Base-by-base conservation (phyloP, 2,888 invertebrate genomes). In the Gisinianus flammeolus region DNA sequence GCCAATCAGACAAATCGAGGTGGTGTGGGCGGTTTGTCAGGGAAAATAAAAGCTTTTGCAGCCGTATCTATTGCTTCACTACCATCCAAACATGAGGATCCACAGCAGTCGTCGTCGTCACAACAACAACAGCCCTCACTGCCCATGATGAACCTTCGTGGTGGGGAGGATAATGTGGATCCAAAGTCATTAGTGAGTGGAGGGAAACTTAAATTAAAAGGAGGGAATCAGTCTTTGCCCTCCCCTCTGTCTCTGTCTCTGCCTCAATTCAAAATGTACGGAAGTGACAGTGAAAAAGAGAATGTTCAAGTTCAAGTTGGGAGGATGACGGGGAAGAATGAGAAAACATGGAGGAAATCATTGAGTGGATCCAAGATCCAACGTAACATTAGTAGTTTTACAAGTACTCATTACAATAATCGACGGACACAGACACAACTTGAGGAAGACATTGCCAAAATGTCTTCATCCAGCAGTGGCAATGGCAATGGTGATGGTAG, bases 361-460 rank as follows among this genome's bases (percentile, higher is more conserved):
- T 16, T 44, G 8, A 16, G 16, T 4, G n/a, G 5, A n/a, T 12
- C 56, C 56, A 22, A 22, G 56, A 4, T 56, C 56, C 22, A 22
- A 12, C 56, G 19, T 71, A 22, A n/a, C 26, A 71, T 22, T 54
- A 30, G 26, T 68, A 68, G 68, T 44, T 64, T 30, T 33, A n/a
- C 31, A 35, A 26, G 64, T 30, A 70, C 35, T 71, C 44, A 28
- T 54, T 24, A 26, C 52, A 58, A 30, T 71, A 56, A 31, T 56
- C 44, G 12, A n/a, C 67, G 72, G 22, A 72, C 31, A 28, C 56
- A 66, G 22, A 68, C 76, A 12, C 76, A 76, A 67, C 67, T 76
- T 22, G 76, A 76, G 33, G 56, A 76, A 30, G 76, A 76, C 24
- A 76, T 76, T 56, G 76, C 76, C 31, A 76, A 76, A 44, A 76